These are phyloP conservation scores for Stenodema calcarata DNA, from an alignment of 2,888 invertebrate species.

Conservation along the genomic window DNA sequence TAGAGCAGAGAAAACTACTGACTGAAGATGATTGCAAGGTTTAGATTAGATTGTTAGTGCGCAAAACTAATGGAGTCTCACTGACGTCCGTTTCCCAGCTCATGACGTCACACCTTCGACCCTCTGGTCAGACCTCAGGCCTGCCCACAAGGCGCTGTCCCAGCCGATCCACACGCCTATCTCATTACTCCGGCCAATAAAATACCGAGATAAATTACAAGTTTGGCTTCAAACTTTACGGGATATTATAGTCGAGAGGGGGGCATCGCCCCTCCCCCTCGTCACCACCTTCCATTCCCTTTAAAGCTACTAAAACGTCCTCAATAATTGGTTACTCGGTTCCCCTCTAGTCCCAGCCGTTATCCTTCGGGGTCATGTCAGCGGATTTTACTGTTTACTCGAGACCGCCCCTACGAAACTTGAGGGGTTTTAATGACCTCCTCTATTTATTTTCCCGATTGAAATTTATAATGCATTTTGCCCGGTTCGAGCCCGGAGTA, in stretches of 20 bases:
- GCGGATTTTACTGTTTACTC: slow-evolving; percentile 47
- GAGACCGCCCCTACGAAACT: slow-evolving; percentile 48
- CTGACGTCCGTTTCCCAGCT: neutral
- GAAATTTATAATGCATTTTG: slow-evolving; percentile 40
- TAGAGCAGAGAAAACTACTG: no score
- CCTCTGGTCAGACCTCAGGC: neutral
- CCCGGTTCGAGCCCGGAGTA: neutral
- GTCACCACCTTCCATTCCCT: neutral
- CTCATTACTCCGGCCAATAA: slow-evolving; percentile 47
- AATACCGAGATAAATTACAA: slow-evolving; percentile 48
- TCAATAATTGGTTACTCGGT: slow-evolving; percentile 47
- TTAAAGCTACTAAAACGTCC: slow-evolving; percentile 45
- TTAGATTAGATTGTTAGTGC: neutral
- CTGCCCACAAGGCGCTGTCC: neutral
- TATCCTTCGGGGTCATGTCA: slow-evolving; percentile 45
- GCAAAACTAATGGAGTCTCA: neutral
- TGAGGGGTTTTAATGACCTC: slow-evolving; percentile 46
- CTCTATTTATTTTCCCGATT: slow-evolving; percentile 50
- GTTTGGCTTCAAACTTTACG: slow-evolving; percentile 43
- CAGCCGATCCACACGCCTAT: slow-evolving; percentile 46
- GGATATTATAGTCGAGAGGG: neutral
- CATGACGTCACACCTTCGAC: neutral
- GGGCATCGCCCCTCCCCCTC: neutral
- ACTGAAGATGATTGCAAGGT: no score
- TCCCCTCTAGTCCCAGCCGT: slow-evolving; percentile 13